Evolutionary conservation across 2,797 vertebrate species (phyloP).

Genomic region (Eupleurogrammus muticus): DNA sequence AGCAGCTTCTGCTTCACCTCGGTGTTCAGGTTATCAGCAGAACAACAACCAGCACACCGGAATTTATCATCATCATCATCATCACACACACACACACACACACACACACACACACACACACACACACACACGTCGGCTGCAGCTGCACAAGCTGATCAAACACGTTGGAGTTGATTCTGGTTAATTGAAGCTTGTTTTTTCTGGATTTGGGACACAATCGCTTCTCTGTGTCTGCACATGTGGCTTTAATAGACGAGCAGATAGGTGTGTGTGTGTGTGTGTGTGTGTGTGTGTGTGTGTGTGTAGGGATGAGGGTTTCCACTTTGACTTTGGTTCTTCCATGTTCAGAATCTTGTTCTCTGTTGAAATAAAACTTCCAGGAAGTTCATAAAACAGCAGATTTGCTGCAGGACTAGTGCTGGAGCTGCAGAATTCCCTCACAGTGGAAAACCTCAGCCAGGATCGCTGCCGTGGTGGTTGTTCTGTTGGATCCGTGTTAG

Average conservation of each 20-base stretch:
- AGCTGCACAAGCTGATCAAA: slow-evolving; percentile 69
- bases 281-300: no score
- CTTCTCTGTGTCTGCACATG: slow-evolving; percentile 31
- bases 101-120: no score
- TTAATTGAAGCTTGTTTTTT: slow-evolving; percentile 68
- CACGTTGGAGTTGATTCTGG: slow-evolving; percentile 61
- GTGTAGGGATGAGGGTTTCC: no score
- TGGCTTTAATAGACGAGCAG: slow-evolving; percentile 46
- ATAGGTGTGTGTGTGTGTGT: slow-evolving; percentile 44
- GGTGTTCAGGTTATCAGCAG: slow-evolving; percentile 44
- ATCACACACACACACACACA: no score
- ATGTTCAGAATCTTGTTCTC: neutral
- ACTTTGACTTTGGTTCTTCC: no score
- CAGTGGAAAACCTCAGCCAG: no score
- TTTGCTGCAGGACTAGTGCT: slow-evolving; percentile 9
- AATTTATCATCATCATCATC: slow-evolving; percentile 33
- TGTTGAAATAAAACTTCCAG: neutral
- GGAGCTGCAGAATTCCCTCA: neutral
- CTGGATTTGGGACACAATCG: slow-evolving; percentile 47
- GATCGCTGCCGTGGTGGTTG: no score
- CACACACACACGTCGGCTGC: slow-evolving; percentile 39
- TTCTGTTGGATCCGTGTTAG: slow-evolving; percentile 48
- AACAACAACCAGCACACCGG: slow-evolving; percentile 31
- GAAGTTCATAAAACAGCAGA: neutral
- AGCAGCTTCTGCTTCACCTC: slow-evolving; percentile 28